phyloP scores from a whole-genome alignment of 2,888 invertebrate genomes.

The Danaus chrysippus region DNA sequence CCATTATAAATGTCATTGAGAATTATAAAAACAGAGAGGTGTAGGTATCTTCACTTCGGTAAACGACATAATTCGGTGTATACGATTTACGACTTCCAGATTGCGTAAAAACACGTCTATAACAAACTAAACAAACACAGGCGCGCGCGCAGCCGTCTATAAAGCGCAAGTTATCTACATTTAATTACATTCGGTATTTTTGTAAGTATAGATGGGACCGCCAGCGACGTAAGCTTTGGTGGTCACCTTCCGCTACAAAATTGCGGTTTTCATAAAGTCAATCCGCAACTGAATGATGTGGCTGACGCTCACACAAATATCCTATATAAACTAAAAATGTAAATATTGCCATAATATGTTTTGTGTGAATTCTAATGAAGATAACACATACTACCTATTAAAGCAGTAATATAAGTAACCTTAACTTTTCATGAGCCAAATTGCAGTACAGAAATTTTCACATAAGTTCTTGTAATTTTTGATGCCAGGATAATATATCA shows the following conservation, averaged over 20 bases:
- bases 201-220: slow-evolving; percentile 73
- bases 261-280: slow-evolving; percentile 20
- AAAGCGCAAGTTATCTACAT: slow-evolving; percentile 77
- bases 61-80: slow-evolving; percentile 77
- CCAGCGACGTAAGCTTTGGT: slow-evolving; percentile 63
- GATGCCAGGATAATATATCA: slow-evolving; percentile 39
- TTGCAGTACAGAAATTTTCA: too few relatives aligned
- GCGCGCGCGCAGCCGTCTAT: slow-evolving; percentile 74
- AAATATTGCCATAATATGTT: too few relatives aligned
- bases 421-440: too few relatives aligned
- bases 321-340: too few relatives aligned
- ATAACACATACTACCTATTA: too few relatives aligned
- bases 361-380: too few relatives aligned
- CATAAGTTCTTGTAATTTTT: slow-evolving; percentile 39
- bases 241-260: slow-evolving; percentile 44
- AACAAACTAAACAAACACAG: slow-evolving; percentile 75
- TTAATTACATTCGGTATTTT: slow-evolving; percentile 79
- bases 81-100: slow-evolving; percentile 78
- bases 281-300: not conserved
- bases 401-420: too few relatives aligned
- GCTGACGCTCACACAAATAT: too few relatives aligned
- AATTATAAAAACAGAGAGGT: slow-evolving; percentile 37
- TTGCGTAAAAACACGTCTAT: slow-evolving; percentile 78
- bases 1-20: not conserved
- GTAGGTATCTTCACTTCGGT: slow-evolving; percentile 54